Conservation (phyloP, 2,797 vertebrate genomes). For the Pseudochaenichthys georgianus region DNA sequence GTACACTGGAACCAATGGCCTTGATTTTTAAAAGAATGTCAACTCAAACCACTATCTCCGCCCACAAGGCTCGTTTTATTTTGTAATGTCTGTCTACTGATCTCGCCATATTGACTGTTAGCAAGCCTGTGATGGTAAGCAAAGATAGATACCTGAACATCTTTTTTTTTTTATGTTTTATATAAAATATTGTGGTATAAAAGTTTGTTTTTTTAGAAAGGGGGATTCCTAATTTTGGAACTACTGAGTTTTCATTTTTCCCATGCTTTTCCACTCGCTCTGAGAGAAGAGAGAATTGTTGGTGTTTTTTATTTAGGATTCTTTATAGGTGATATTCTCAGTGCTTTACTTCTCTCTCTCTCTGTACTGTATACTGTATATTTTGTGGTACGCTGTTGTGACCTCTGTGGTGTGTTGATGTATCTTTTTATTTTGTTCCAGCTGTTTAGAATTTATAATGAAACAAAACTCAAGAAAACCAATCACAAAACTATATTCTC, state of each 20-base stretch:
- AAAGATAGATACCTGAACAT: slow-evolving; percentile 58
- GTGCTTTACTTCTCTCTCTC: slow-evolving; percentile 74
- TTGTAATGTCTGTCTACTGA: slow-evolving; percentile 66
- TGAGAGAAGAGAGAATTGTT: slow-evolving; percentile 60
- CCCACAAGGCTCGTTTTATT: slow-evolving; percentile 49
- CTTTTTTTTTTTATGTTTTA: slow-evolving; percentile 60
- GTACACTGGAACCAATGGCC: slow-evolving; percentile 78
- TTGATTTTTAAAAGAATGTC: slow-evolving; percentile 53
- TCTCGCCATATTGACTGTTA: slow-evolving; percentile 74
- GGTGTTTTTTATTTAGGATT: slow-evolving; percentile 56
- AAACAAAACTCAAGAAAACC: slow-evolving; percentile 73
- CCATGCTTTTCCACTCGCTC: slow-evolving; percentile 55
- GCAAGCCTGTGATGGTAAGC: slow-evolving; percentile 60
- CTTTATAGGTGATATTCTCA: slow-evolving; percentile 66
- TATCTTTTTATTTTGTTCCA: slow-evolving; percentile 77
- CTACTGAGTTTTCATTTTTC: slow-evolving; percentile 83
- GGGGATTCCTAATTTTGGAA: slow-evolving; percentile 75
- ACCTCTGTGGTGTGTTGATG: slow-evolving; percentile 83
- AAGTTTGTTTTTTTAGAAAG: slow-evolving; percentile 62
- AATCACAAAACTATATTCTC: slow-evolving; percentile 47
- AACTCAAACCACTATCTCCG: slow-evolving; percentile 68
- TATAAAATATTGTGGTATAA: slow-evolving; percentile 68
- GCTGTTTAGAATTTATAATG: slow-evolving; percentile 86
- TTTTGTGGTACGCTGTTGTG: slow-evolving; percentile 86
- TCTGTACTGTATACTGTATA: slow-evolving; percentile 83